phyloP scores from a whole-genome alignment of 1,140 invertebrate genomes.

The Popillia japonica region DNA sequence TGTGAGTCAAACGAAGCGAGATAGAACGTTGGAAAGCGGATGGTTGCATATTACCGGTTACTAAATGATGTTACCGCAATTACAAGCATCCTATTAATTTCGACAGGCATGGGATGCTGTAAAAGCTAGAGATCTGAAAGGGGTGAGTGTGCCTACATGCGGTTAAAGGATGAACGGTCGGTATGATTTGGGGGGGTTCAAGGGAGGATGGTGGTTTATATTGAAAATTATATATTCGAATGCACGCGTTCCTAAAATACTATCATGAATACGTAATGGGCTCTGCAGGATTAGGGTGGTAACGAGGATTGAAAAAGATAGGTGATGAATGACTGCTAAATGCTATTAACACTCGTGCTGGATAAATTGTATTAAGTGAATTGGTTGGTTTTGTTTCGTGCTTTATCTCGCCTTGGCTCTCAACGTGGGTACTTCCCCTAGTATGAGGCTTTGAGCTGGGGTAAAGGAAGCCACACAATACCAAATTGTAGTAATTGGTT shows the following conservation, averaged over 20 bases:
- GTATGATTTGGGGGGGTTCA: neutral
- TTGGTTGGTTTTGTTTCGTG: neutral
- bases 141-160: neutral
- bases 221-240: slow-evolving; percentile 7
- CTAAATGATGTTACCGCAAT: slow-evolving; percentile 6
- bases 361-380: neutral
- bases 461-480: too few relatives aligned
- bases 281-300: neutral
- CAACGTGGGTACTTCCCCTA: too few relatives aligned
- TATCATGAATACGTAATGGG: slow-evolving; percentile 6
- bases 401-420: too few relatives aligned
- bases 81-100: slow-evolving; percentile 19
- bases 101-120: neutral
- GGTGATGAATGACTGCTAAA: too few relatives aligned
- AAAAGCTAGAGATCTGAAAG: neutral
- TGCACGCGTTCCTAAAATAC: neutral
- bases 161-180: neutral
- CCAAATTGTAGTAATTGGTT: too few relatives aligned
- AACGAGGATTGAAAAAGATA: too few relatives aligned
- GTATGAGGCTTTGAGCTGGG: too few relatives aligned
- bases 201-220: neutral
- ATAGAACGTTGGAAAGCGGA: neutral
- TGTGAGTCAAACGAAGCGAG: neutral
- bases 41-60: slow-evolving; percentile 1
- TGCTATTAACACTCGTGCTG: too few relatives aligned